Percentiles rank a stretch among this genome's conserved stretches.
Conservation (phyloP, 2,888 invertebrate species). For the Pachydiplax longipennis region DNA sequence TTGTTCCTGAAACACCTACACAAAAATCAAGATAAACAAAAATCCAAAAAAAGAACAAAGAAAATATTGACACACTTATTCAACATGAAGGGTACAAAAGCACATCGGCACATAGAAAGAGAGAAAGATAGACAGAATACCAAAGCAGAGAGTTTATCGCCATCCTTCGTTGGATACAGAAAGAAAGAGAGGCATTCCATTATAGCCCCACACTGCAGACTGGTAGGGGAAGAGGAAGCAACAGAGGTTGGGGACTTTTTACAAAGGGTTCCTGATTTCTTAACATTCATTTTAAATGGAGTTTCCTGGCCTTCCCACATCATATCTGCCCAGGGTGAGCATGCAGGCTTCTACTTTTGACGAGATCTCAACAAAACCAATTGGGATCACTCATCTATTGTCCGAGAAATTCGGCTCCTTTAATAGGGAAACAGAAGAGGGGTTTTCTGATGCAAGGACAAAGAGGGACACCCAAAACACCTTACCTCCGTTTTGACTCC, state of each 20-base stretch:
- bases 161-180: constrained; percentile 42
- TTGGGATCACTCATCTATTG: constrained; percentile 5
- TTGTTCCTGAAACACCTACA: constrained; percentile 37
- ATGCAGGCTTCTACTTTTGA: constrained; percentile 33
- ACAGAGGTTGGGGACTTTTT: background rate
- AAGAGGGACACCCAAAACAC: background rate
- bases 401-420: background rate
- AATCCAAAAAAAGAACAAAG: constrained; percentile 19
- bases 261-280: constrained; percentile 19
- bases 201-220: constrained; percentile 42
- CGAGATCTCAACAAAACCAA: constrained; percentile 17
- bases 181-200: constrained; percentile 41
- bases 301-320: constrained; percentile 34
- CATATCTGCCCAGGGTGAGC: constrained; percentile 35
- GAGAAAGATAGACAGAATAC: constrained; percentile 33
- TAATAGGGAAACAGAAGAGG: background rate
- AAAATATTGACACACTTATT: constrained; percentile 28
- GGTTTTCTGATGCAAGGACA: background rate
- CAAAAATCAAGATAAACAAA: constrained; percentile 41
- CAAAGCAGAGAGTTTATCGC: constrained; percentile 38
- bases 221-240: background rate
- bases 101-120: constrained; percentile 46
- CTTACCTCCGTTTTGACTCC: constrained; percentile 20
- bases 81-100: constrained; percentile 41
- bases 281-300: background rate